Evolutionary conservation across 2,888 invertebrate species (phyloP).

Genomic region (Chaitophorus viminalis): DNA sequence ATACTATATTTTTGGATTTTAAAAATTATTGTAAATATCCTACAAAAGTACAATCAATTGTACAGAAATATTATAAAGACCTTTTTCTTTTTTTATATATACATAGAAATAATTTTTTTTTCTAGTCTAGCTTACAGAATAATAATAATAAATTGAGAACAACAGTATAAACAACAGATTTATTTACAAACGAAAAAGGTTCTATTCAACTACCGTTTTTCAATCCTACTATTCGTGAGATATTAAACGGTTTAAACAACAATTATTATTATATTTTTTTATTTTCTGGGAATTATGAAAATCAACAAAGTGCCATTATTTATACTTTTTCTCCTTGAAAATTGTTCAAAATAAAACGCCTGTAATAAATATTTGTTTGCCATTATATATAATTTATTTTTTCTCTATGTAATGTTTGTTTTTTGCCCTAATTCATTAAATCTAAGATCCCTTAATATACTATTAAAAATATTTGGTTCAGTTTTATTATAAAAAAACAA

Average conservation of each 20-base stretch:
- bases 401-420: neutral
- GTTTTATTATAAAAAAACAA: neutral
- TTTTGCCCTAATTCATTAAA: neutral
- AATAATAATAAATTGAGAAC: neutral
- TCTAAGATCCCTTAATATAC: neutral
- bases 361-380: neutral
- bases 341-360: neutral
- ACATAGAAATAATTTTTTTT: neutral
- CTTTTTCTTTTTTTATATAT: neutral
- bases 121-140: neutral
- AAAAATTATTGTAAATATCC: neutral
- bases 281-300: neutral
- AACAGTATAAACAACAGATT: neutral
- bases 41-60: neutral
- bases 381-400: too few relatives aligned
- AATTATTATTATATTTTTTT: neutral
- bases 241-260: neutral
- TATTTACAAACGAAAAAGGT: neutral
- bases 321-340: neutral
- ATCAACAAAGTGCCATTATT: neutral
- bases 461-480: neutral
- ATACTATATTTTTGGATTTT: neutral
- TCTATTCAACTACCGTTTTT: neutral
- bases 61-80: neutral
- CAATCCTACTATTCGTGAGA: neutral